These are phyloP conservation scores for Xylocopa sonorina DNA, from an alignment of 1,140 invertebrate species.

Conservation along the genomic window DNA sequence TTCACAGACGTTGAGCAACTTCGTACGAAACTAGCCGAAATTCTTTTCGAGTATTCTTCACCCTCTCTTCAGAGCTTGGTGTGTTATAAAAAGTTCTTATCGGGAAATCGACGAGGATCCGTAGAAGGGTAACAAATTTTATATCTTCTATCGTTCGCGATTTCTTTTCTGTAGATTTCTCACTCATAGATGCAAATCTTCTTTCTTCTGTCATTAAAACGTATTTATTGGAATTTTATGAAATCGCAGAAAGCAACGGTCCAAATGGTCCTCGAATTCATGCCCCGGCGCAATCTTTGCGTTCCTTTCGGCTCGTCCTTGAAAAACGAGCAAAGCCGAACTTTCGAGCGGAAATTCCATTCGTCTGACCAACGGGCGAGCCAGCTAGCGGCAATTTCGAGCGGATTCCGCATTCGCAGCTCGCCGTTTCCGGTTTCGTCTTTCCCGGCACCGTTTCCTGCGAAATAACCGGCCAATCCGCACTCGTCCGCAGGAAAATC, in stretches of 20 bases:
- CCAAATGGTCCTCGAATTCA: not conserved
- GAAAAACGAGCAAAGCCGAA: constrained; percentile 40
- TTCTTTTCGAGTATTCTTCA: not conserved
- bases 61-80: not conserved
- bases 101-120: not conserved
- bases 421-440: constrained; percentile 50
- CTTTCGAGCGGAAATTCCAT: constrained; percentile 52
- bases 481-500: constrained; percentile 36
- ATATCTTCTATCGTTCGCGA: not conserved
- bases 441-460: constrained; percentile 44
- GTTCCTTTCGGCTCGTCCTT: not conserved
- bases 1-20: not conserved
- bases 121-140: not conserved
- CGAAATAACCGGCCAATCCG: constrained; percentile 29
- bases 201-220: too few relatives aligned
- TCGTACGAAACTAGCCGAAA: not conserved
- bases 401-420: constrained; percentile 45
- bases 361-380: constrained; percentile 31
- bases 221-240: too few relatives aligned
- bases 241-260: not conserved
- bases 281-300: not conserved
- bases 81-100: too few relatives aligned
- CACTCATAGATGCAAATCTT: not conserved
- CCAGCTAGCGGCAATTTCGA: constrained; percentile 43
- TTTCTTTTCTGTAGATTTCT: not conserved